Percentiles rank a stretch among this genome's conserved stretches.
phyloP scores from a whole-genome alignment of 2,888 invertebrate genomes.

The Drosophila prolongata region DNA sequence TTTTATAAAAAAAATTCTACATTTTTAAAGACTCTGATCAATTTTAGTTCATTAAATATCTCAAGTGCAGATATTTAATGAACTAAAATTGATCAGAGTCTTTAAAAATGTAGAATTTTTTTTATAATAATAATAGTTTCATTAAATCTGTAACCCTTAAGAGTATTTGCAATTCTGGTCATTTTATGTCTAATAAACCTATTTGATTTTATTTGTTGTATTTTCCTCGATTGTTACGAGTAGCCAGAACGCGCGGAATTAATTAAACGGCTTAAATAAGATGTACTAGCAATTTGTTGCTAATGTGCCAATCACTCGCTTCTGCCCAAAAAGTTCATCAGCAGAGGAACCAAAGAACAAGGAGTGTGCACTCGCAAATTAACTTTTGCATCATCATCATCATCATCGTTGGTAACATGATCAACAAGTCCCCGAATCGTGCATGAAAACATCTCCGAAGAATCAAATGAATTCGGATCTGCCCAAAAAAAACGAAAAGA shows the following conservation, averaged over 20 bases:
- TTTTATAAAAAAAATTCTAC: too few relatives aligned
- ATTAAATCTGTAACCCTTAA: neutral
- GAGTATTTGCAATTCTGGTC: neutral
- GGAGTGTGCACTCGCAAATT: slow-evolving; percentile 63
- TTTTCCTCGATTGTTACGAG: slow-evolving; percentile 6
- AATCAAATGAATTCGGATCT: slow-evolving; percentile 40
- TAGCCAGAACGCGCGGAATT: slow-evolving; percentile 52
- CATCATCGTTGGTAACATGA: slow-evolving; percentile 8
- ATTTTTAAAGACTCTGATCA: too few relatives aligned
- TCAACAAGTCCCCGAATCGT: slow-evolving; percentile 37
- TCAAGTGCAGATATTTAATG: too few relatives aligned
- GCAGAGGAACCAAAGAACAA: slow-evolving; percentile 43
- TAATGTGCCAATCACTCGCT: slow-evolving; percentile 72
- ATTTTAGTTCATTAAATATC: too few relatives aligned
- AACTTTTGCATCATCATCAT: slow-evolving; percentile 59
- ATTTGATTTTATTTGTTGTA: slow-evolving; percentile 6
- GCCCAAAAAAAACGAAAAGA: slow-evolving; percentile 34
- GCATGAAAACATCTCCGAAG: slow-evolving; percentile 46
- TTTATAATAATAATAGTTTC: too few relatives aligned
- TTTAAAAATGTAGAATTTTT: too few relatives aligned
- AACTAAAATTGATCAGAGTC: too few relatives aligned
- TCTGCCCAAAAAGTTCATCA: slow-evolving; percentile 51
- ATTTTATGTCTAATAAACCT: neutral
- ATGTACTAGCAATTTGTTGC: slow-evolving; percentile 75
- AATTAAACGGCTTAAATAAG: slow-evolving; percentile 74